Base-by-base conservation (phyloP, 2,888 invertebrate genomes). In the Caenorhabditis sp. region DNA sequence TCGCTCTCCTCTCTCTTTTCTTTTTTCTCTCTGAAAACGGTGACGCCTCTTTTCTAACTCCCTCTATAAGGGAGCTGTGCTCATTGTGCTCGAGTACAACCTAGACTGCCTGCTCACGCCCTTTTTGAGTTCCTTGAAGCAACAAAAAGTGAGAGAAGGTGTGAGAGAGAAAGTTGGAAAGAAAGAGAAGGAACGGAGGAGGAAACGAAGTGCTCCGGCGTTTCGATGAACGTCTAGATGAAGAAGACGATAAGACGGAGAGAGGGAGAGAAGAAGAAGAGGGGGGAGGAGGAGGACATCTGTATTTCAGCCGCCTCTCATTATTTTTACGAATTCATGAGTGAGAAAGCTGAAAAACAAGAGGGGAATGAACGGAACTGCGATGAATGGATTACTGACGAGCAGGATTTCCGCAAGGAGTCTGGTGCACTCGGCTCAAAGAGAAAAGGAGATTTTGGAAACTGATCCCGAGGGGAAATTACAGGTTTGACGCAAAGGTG, bases 61-160 rank as follows among this genome's bases (percentile, higher is more conserved):
- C 53, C 67, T 60, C 64, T 60, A 37, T 51, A 58, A 65, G 65
- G 51, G 56, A 26, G 26, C 20, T 44, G 69, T 56, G 77, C 69
- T 69, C 69, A 58, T 70, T 78, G 74, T 67, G 74, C 74, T 65
- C 65, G 64, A 65, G 72, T 64, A 72, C 72, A 64, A 55, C 56
- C 60, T 74, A 47, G 51, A 32, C 58, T 47, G 35, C 28, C 44
- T 61, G 67, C 77, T 69, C 77, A 69, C 69, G 62, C 64, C 62
- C 62, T 69, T 64, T 78, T 78, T 70, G 62, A 69, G 69, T 69
- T 64, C 13, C 37, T 58, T 65, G 28, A 28, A 50, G 37, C 26
- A 51, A 13, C 5, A 32, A 32, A 32, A 62, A 24, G 11, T n/a
- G 55, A 22, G n/a, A 64, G 44, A 22, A 44, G 11, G 24, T 37